phyloP scores from a whole-genome alignment of 2,797 vertebrate species.

The Hemitrygon akajei region DNA sequence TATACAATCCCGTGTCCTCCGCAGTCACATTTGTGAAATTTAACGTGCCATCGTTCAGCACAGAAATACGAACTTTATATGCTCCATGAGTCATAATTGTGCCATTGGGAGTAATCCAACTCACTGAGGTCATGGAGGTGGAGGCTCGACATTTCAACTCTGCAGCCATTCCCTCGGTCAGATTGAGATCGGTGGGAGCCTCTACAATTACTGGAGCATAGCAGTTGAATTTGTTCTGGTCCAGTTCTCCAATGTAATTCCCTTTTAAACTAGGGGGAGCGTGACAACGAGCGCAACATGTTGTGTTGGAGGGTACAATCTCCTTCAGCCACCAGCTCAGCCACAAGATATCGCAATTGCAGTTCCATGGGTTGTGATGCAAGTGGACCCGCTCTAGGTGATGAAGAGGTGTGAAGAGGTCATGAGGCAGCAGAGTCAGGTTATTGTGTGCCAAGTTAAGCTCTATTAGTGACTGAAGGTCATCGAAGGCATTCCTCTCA shows the following conservation, averaged over 20 bases:
- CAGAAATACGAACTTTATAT: constrained; percentile 92
- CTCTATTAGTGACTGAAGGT: constrained; percentile 95
- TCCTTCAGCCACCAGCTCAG: constrained; percentile 99
- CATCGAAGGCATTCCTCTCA: constrained; percentile 97
- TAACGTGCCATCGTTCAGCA: constrained; percentile 91
- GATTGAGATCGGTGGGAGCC: constrained; percentile 91
- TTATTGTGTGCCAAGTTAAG: constrained; percentile 98
- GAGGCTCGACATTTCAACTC: constrained; percentile 93
- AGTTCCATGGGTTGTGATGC: constrained; percentile 99
- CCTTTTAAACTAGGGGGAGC: constrained; percentile 85
- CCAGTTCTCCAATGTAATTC: constrained; percentile 93
- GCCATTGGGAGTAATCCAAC: constrained; percentile 98
- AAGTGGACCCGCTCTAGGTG: constrained; percentile 93
- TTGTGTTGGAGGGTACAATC: constrained; percentile 95
- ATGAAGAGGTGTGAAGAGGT: constrained; percentile 94
- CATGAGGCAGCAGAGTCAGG: constrained; percentile 92
- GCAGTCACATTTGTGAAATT: constrained; percentile 97
- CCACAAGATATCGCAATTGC: constrained; percentile 98
- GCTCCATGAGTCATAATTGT: constrained; percentile 98
- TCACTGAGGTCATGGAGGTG: constrained; percentile 87
- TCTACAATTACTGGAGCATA: constrained; percentile 98
- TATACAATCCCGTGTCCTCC: constrained; percentile 96
- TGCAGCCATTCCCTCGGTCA: constrained; percentile 94
- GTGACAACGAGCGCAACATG: constrained; percentile 93
- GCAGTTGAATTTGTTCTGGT: constrained; percentile 97